Evolutionary conservation across 92 coral and sea anemone species (phyloP), one percentile per base, ranked within the genome.

Genomic region (Palythoa grandiflora): DNA sequence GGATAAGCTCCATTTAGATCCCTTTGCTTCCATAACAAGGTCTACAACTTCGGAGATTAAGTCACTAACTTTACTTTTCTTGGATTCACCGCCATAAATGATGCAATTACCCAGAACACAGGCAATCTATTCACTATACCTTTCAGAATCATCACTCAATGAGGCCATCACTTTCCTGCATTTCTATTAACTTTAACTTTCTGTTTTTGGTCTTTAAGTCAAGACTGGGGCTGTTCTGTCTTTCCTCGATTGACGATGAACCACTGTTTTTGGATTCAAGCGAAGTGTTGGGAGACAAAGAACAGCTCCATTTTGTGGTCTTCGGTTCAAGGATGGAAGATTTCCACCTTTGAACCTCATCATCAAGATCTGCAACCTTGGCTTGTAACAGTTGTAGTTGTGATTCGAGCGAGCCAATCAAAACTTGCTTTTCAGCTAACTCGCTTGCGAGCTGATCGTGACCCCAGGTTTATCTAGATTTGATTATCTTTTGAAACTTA

Each of bases 21-120:
- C 92, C 9, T 50, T 80, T n/a, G 88, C 85, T 15, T 91, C 92
- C 86, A 89, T 85, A 3, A 80, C 94, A 20, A 88, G 57, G 44
- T 84, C 73, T 4, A 91, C 52, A 2, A 77, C 71, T 38, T 88
- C 80, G 35, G 92, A 88, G 14, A 88, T 66, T 55, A 79, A 4
- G 83, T 75, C 75, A 9, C 83, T 55, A 38, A 86, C 89, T 9
- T 74, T 11, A 38, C 13, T 40, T 57, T 57, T 86, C 28, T 86
- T 83, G 16, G 38, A 12, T 2, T 86, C 75, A 6, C 38, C 21
- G 15, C 84, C 76, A 76, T 59, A 60, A 38, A 75, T 38, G 12
- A 86, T 16, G 12, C 55, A 5, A 15, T 86, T 75, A 15, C 75
- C 66, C 20, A 86, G 73, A 14, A 86, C 75, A 86, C 74, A 60